phyloP scores from a whole-genome alignment of 2,888 invertebrate genomes.

The Brenthis ino region DNA sequence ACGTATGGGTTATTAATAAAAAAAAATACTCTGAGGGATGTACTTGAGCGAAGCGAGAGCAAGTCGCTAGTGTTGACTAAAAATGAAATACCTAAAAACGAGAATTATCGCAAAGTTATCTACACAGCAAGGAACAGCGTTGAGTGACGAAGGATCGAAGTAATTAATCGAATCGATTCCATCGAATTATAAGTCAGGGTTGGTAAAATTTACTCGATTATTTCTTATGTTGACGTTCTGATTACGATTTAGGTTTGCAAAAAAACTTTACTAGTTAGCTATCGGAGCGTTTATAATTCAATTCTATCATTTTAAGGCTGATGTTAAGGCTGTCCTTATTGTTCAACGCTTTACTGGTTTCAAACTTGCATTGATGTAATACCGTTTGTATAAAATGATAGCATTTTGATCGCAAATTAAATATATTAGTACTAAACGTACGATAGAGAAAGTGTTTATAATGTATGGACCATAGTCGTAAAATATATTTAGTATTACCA shows the following conservation, averaged over 20 bases:
- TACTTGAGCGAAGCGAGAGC: no score
- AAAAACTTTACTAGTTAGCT: constrained; percentile 21
- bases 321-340: constrained; percentile 21
- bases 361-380: neutral
- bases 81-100: no score
- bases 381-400: constrained; percentile 20
- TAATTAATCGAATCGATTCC: no score
- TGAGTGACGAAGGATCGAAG: neutral
- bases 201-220: constrained; percentile 1
- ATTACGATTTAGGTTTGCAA: constrained; percentile 4
- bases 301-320: constrained; percentile 16
- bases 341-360: constrained; percentile 2
- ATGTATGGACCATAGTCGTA: constrained; percentile 35
- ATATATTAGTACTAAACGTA: constrained; percentile 35
- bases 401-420: constrained; percentile 28
- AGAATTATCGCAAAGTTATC: no score
- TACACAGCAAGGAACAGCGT: no score
- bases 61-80: no score
- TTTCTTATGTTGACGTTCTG: neutral
- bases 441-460: constrained; percentile 49
- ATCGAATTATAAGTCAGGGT: constrained; percentile 16
- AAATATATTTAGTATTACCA: constrained; percentile 28
- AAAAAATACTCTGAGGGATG: no score
- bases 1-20: no score
- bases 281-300: constrained; percentile 20